Conservation (phyloP, 1,140 invertebrate genomes). For the Drosophila truncata region DNA sequence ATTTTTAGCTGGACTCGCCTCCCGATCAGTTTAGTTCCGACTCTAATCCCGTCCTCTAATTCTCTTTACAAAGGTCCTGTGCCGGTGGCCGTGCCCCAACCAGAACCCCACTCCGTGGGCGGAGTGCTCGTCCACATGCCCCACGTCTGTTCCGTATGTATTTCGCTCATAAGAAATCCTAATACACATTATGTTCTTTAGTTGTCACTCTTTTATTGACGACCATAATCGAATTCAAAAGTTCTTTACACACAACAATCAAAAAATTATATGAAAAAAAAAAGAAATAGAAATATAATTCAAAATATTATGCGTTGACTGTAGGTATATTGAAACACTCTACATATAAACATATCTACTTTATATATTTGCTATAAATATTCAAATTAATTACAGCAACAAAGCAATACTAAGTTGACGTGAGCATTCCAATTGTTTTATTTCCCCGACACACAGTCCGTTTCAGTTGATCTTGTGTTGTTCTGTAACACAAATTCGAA, state of each 20-base stretch:
- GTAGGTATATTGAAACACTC: constrained; percentile 73
- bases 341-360: constrained; percentile 37
- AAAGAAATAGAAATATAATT: constrained; percentile 15
- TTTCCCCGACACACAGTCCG: constrained; percentile 20
- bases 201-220: constrained; percentile 60
- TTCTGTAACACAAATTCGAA: constrained; percentile 36
- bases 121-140: constrained; percentile 95
- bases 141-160: constrained; percentile 90
- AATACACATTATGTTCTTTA: constrained; percentile 64
- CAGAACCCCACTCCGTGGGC: constrained; percentile 91
- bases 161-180: constrained; percentile 43
- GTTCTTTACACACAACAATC: constrained; percentile 44
- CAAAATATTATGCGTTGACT: constrained; percentile 66
- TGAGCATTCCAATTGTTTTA: constrained; percentile 49
- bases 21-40: not conserved
- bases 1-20: constrained; percentile 61
- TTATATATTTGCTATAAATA: constrained; percentile 63
- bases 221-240: constrained; percentile 52
- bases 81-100: constrained; percentile 85
- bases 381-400: constrained; percentile 70
- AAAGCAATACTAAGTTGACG: constrained; percentile 56
- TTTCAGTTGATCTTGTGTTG: constrained; percentile 20
- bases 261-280: constrained; percentile 21
- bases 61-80: constrained; percentile 81
- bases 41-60: constrained; percentile 52